These are phyloP conservation scores for Agelas oroides DNA, from an alignment of 37 sponge, comb jelly and placozoan genomes.

Conservation along the genomic window DNA sequence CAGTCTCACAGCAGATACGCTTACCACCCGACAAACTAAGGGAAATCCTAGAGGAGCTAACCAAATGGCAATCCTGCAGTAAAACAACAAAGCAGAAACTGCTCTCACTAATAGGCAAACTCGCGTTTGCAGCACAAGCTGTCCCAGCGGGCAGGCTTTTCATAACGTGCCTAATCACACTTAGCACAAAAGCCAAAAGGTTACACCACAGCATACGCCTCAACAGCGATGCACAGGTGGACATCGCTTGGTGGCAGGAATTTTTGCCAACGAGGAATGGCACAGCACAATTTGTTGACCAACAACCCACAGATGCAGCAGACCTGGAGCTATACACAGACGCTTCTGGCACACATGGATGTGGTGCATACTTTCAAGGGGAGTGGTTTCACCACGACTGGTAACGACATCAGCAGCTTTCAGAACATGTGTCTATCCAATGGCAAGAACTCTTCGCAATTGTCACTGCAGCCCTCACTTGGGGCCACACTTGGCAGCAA, in stretches of 20 bases:
- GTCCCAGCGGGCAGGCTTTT: constrained; percentile 44
- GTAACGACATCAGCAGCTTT: not conserved
- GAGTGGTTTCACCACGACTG: constrained; percentile 3
- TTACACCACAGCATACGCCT: constrained; percentile 37
- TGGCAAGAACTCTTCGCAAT: constrained; percentile 34
- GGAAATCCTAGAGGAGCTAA: constrained; percentile 14
- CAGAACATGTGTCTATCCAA: not conserved
- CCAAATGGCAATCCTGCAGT: not conserved
- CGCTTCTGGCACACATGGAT: constrained; percentile 24
- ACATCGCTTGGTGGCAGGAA: constrained; percentile 31
- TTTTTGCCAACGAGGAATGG: constrained; percentile 37
- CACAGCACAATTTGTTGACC: constrained; percentile 7
- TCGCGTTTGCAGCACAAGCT: constrained; percentile 23
- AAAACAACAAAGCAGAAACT: constrained; percentile 34
- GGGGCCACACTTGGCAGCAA: constrained; percentile 23
- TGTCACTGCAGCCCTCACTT: constrained; percentile 28
- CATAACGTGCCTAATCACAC: constrained; percentile 10
- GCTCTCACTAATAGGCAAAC: constrained; percentile 34
- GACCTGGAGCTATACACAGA: constrained; percentile 4
- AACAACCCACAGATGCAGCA: constrained; percentile 3
- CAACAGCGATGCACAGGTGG: constrained; percentile 3
- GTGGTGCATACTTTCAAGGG: constrained; percentile 1
- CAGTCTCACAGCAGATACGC: constrained; percentile 6
- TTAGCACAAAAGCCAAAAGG: constrained; percentile 8
- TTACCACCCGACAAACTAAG: constrained; percentile 19